phyloP scores from a whole-genome alignment of 30 jellyfish, hydroid and myxozoan species.

The Haliclystus octoradiatus region DNA sequence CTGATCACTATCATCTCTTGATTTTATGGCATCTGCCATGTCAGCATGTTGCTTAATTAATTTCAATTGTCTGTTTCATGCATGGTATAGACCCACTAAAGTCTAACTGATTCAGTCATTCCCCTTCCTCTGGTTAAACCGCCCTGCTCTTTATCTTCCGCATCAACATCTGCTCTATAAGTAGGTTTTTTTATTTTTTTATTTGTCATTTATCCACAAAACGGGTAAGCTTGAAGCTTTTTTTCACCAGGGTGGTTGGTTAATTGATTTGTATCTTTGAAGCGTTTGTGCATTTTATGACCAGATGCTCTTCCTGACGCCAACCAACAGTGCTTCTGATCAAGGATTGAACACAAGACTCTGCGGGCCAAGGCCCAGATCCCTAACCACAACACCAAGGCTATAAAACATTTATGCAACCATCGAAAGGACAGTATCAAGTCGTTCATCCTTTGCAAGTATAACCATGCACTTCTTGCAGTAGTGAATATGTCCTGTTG shows the following conservation, averaged over 20 bases:
- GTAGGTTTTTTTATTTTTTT: conserved; percentile 18
- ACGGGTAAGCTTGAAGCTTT: too few relatives aligned
- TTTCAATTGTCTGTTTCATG: conserved; percentile 11
- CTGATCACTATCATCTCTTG: conserved; percentile 12
- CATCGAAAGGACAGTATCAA: conserved; percentile 15
- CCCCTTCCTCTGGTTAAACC: conserved; percentile 43
- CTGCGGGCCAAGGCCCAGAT: too few relatives aligned
- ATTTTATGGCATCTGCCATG: conserved; percentile 9
- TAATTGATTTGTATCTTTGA: too few relatives aligned
- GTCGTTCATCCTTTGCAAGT: conserved; percentile 28
- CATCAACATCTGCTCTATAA: conserved; percentile 45
- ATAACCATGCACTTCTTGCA: too few relatives aligned
- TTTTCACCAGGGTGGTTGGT: too few relatives aligned
- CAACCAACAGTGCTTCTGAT: conserved; percentile 13
- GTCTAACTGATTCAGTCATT: conserved; percentile 19
- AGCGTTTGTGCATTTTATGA: too few relatives aligned
- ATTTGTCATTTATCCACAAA: too few relatives aligned
- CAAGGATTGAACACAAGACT: too few relatives aligned
- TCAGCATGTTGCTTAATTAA: conserved; percentile 35
- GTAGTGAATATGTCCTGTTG: conserved; percentile 42
- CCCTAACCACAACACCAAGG: too few relatives aligned
- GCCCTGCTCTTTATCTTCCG: conserved; percentile 30
- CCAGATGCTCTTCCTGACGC: conserved; percentile 19
- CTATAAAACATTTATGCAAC: conserved; percentile 13
- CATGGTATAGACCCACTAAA: conserved; percentile 18